A percentile compares a stretch with the other conserved stretches of the same genome.
Conservation (phyloP, 53 echinoderm and acorn worm species). For the Holothuria scabra region DNA sequence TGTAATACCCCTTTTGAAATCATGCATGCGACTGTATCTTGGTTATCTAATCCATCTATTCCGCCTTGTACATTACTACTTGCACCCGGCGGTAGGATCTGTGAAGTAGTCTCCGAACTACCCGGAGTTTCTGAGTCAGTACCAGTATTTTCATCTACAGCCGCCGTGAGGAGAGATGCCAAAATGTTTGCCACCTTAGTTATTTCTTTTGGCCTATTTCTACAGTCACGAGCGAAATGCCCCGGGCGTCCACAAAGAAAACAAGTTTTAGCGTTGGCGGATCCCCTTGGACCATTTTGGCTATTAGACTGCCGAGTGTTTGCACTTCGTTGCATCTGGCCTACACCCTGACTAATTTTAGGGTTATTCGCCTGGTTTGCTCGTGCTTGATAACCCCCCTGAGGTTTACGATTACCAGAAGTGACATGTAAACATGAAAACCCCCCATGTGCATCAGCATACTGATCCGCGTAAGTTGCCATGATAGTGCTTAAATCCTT, state of each 20-base stretch:
- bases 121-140: too few species aligned
- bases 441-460: slow-evolving; percentile 33
- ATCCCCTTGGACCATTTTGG: too few species aligned
- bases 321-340: too few species aligned
- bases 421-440: not conserved
- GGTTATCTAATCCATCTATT: not conserved
- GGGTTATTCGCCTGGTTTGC: too few species aligned
- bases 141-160: too few species aligned
- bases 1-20: slow-evolving; percentile 27
- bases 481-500: slow-evolving; percentile 13
- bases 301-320: too few species aligned
- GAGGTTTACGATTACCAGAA: not conserved
- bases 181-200: not conserved
- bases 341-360: too few species aligned
- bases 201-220: not conserved
- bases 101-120: too few species aligned
- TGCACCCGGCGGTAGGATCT: too few species aligned
- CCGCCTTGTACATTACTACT: not conserved
- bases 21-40: slow-evolving; percentile 51
- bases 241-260: slow-evolving; percentile 4
- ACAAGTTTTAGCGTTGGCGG: not conserved
- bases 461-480: slow-evolving; percentile 5
- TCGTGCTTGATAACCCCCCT: too few species aligned
- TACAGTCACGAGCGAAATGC: too few species aligned
- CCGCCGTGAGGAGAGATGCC: not conserved